Conservation (phyloP, 2,797 vertebrate species). For the Muscicapa comitata region DNA sequence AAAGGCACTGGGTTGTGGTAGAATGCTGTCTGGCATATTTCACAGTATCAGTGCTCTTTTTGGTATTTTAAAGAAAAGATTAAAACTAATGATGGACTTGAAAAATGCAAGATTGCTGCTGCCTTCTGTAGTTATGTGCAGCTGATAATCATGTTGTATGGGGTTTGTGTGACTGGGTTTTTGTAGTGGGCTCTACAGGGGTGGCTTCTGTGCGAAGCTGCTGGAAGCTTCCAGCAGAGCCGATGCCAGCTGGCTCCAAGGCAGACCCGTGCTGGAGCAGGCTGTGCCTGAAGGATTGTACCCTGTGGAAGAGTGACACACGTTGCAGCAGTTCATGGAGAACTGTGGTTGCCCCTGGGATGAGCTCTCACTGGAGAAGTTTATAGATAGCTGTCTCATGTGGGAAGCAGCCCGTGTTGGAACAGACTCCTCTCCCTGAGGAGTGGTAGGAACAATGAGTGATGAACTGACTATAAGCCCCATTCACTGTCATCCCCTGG, state of each 20-base stretch:
- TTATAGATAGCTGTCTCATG: neutral
- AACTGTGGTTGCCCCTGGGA: fast-evolving
- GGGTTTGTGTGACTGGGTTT: neutral
- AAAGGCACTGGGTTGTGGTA: constrained; percentile 19
- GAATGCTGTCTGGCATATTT: constrained; percentile 42
- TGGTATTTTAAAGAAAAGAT: constrained; percentile 10
- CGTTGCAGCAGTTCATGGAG: neutral
- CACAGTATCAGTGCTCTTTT: constrained; percentile 33
- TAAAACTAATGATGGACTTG: neutral
- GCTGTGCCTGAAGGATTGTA: neutral
- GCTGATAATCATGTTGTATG: neutral
- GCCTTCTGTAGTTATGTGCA: neutral
- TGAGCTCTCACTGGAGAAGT: neutral
- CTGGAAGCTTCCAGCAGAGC: neutral
- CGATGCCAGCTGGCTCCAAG: neutral
- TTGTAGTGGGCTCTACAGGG: neutral
- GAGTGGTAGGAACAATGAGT: neutral
- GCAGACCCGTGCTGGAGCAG: neutral
- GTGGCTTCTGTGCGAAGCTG: neutral
- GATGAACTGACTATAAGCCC: neutral
- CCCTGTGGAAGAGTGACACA: neutral
- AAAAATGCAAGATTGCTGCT: neutral
- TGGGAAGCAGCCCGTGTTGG: neutral
- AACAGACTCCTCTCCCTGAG: neutral
- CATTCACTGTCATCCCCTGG: too few relatives aligned